Evolutionary conservation across 2,797 vertebrate species (phyloP).

Genomic region (Balearica regulorum): DNA sequence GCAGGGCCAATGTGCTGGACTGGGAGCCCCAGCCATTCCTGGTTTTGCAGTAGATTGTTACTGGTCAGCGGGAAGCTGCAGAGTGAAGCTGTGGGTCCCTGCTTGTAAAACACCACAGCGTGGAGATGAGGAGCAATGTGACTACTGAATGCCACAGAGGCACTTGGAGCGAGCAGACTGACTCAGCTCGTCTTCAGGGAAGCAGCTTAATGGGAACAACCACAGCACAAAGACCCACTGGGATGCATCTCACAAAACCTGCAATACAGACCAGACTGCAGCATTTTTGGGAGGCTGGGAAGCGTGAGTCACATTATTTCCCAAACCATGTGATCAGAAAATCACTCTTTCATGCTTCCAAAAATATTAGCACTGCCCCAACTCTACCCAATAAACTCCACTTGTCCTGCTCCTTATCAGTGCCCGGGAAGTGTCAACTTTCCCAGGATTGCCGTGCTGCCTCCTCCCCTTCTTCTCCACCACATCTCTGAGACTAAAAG

Average conservation of each 20-base stretch:
- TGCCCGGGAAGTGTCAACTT: background rate
- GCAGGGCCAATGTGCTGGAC: background rate
- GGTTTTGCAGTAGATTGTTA: background rate
- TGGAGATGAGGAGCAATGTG: background rate
- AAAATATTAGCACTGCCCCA: background rate
- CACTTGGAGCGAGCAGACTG: background rate
- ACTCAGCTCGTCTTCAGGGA: background rate
- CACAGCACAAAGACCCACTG: background rate
- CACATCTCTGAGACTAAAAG: background rate
- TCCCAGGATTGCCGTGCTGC: background rate
- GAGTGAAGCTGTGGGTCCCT: background rate
- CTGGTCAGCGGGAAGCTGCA: background rate
- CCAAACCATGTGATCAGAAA: background rate
- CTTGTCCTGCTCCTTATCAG: background rate
- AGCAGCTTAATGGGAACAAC: background rate
- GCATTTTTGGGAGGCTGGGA: background rate
- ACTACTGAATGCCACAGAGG: no score
- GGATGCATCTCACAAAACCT: background rate
- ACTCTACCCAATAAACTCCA: background rate
- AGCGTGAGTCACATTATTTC: background rate
- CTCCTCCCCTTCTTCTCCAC: background rate
- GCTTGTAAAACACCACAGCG: background rate
- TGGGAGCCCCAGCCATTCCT: background rate
- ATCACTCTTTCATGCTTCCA: background rate
- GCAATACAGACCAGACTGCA: background rate